phyloP scores from a whole-genome alignment of 2,888 invertebrate species.

The Meiosimyza platycephala region DNA sequence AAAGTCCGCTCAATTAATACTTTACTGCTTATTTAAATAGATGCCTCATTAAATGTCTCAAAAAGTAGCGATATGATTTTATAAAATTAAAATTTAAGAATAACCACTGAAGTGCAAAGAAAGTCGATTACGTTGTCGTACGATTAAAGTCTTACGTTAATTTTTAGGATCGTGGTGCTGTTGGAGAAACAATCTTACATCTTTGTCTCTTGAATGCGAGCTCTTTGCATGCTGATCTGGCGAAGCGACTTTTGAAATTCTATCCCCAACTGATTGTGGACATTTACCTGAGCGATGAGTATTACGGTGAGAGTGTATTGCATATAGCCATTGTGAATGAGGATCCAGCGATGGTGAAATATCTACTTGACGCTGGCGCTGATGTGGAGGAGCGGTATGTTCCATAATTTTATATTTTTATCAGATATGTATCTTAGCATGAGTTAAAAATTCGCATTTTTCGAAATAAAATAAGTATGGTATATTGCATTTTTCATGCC shows the following conservation, averaged over 20 bases:
- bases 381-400: slow-evolving; percentile 81
- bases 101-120: no score
- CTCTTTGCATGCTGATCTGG: slow-evolving; percentile 90
- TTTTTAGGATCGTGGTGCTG: slow-evolving; percentile 85
- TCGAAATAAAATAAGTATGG: no score
- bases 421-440: neutral
- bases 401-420: neutral
- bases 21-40: no score
- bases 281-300: slow-evolving; percentile 95
- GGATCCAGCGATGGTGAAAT: slow-evolving; percentile 97
- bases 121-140: neutral
- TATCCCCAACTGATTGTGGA: slow-evolving; percentile 97
- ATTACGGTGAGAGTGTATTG: slow-evolving; percentile 95
- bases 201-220: slow-evolving; percentile 92
- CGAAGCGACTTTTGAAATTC: slow-evolving; percentile 88
- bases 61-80: no score
- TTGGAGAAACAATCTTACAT: slow-evolving; percentile 95
- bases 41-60: no score
- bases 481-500: no score
- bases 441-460: no score
- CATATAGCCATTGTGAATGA: slow-evolving; percentile 99
- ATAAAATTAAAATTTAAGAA: neutral
- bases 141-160: neutral
- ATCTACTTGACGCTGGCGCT: slow-evolving; percentile 89
- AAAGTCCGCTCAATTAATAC: no score